phyloP scores from a whole-genome alignment of 2,888 invertebrate genomes.

The Dione vanillae region DNA sequence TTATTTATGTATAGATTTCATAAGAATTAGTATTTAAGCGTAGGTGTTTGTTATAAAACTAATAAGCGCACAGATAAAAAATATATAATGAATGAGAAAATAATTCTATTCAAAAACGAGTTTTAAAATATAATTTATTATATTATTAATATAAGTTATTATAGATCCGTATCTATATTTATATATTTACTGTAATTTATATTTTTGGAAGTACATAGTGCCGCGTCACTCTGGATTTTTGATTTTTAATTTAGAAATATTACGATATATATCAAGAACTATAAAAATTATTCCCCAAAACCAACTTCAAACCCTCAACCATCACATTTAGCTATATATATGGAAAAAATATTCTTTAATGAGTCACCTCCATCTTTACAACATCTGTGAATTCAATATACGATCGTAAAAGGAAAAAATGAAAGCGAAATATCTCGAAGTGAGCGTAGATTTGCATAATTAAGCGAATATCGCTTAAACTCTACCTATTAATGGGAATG shows the following conservation, averaged over 20 bases:
- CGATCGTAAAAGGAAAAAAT: constrained; percentile 67
- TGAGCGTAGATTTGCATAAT: constrained; percentile 43
- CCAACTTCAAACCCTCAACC: background rate
- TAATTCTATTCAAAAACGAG: too few species aligned
- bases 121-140: too few species aligned
- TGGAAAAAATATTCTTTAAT: background rate
- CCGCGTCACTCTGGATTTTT: too few species aligned
- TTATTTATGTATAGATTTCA: background rate
- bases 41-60: background rate
- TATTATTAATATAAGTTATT: too few species aligned
- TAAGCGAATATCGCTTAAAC: constrained; percentile 34
- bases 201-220: too few species aligned
- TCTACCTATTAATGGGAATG: constrained; percentile 25
- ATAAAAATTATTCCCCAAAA: background rate
- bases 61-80: background rate
- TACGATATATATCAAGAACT: too few species aligned
- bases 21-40: background rate
- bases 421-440: constrained; percentile 48
- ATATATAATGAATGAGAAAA: too few species aligned
- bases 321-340: background rate
- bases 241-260: too few species aligned
- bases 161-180: too few species aligned
- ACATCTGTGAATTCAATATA: constrained; percentile 18
- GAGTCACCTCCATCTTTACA: constrained; percentile 2
- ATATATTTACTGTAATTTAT: too few species aligned